Evolutionary conservation across 2,113 vertebrate genomes (phyloP).

Genomic region (Myiopsitta monachus): DNA sequence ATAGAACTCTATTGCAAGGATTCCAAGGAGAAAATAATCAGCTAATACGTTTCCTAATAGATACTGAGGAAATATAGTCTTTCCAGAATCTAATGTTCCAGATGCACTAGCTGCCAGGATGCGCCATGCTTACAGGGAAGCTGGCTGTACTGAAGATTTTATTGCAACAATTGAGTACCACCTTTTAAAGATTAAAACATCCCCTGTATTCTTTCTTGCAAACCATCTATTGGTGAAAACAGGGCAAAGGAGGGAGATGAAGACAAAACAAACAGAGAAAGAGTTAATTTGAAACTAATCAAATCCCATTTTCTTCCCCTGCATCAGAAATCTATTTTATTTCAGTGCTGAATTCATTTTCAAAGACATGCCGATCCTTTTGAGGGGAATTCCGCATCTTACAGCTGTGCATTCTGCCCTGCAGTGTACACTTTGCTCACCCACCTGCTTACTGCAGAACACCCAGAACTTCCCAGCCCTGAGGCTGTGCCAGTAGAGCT

Average conservation of each 20-base stretch:
- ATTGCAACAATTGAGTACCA: not conserved
- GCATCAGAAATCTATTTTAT: conserved; percentile 42
- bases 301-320: not conserved
- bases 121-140: not conserved
- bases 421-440: conserved; percentile 61
- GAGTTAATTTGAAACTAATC: conserved; percentile 65
- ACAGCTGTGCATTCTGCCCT: conserved; percentile 79
- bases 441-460: conserved; percentile 71
- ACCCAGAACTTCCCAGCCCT: conserved; percentile 49
- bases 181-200: not conserved
- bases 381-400: conserved; percentile 85
- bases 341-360: conserved; percentile 57
- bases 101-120: not conserved
- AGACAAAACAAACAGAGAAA: conserved; percentile 33
- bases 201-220: not conserved
- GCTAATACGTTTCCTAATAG: not conserved
- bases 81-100: not conserved
- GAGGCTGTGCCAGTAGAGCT: conserved; percentile 20
- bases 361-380: conserved; percentile 76
- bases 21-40: not conserved
- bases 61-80: not conserved
- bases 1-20: not conserved
- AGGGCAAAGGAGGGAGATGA: not conserved
- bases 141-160: not conserved
- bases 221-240: not conserved